phyloP scores from a whole-genome alignment of 1,140 invertebrate genomes.

The Sinella curviseta region DNA sequence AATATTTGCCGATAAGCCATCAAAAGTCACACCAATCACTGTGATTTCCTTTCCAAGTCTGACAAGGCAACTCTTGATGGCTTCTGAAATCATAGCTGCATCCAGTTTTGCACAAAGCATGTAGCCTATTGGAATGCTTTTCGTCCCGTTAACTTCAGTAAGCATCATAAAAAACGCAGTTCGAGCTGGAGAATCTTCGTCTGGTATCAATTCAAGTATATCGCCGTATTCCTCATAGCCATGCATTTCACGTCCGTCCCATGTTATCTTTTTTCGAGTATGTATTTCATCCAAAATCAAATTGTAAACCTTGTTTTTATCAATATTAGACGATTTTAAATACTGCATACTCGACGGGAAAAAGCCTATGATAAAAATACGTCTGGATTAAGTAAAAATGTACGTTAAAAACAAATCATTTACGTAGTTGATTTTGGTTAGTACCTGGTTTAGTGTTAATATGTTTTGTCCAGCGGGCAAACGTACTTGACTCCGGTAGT shows the following conservation, averaged over 20 bases:
- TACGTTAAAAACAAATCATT: background rate
- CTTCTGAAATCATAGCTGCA: background rate
- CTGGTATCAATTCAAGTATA: background rate
- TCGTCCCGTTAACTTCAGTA: conserved; percentile 14
- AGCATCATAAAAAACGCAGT: conserved; percentile 15
- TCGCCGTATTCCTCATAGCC: conserved; percentile 23
- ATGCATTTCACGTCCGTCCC: background rate
- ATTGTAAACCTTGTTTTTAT: background rate
- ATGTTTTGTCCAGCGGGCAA: background rate
- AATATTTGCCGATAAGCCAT: conserved; percentile 34
- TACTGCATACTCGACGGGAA: background rate
- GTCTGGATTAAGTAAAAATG: background rate
- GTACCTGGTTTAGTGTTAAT: background rate
- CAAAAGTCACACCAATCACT: conserved; percentile 32
- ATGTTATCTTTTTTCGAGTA: background rate
- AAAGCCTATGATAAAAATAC: no score
- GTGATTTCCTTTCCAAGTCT: background rate
- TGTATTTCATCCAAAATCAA: conserved; percentile 18
- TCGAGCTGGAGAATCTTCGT: background rate
- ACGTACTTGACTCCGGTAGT: background rate
- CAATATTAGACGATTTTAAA: background rate
- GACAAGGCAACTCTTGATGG: background rate
- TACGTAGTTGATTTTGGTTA: no score
- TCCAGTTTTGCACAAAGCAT: background rate
- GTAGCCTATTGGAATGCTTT: conserved; percentile 11